Conservation (phyloP, 2,797 vertebrate species). For the Microchirus variegatus region DNA sequence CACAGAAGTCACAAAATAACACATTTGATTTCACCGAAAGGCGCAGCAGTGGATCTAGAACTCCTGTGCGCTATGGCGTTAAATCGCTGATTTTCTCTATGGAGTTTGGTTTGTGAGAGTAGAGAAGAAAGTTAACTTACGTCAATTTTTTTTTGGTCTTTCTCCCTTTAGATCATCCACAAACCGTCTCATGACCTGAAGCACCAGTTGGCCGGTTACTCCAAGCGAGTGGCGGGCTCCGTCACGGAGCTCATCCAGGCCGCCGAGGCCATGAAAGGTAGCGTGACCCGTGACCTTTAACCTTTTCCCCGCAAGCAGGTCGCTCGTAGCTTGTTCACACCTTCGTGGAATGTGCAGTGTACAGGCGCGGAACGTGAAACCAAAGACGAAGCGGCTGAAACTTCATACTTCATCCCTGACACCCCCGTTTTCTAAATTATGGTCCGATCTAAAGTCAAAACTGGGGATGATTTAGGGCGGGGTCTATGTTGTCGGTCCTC, state of each 20-base stretch:
- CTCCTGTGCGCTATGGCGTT: too few species aligned
- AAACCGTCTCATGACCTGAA: conserved; percentile 93
- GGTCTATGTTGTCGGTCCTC: too few species aligned
- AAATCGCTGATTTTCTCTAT: too few species aligned
- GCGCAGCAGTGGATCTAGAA: too few species aligned
- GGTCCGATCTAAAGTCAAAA: too few species aligned
- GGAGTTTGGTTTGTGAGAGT: background rate
- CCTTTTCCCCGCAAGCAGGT: background rate
- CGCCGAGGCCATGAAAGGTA: conserved; percentile 98
- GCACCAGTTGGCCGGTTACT: conserved; percentile 88
- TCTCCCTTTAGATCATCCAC: conserved; percentile 79
- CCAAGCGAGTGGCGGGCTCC: conserved; percentile 90
- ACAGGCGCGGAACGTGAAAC: background rate
- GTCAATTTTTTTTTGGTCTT: background rate
- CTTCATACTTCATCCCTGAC: too few species aligned
- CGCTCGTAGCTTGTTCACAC: background rate
- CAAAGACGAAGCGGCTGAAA: too few species aligned
- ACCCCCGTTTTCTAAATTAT: too few species aligned
- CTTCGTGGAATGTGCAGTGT: background rate
- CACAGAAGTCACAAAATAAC: too few species aligned
- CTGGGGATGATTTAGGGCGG: too few species aligned
- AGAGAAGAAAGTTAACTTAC: background rate
- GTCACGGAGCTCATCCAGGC: conserved; percentile 98
- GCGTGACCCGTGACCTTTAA: conserved; percentile 16
- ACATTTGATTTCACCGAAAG: too few species aligned